These are phyloP conservation scores for Euwallacea similis DNA, from an alignment of 1,140 invertebrate species.

Conservation along the genomic window DNA sequence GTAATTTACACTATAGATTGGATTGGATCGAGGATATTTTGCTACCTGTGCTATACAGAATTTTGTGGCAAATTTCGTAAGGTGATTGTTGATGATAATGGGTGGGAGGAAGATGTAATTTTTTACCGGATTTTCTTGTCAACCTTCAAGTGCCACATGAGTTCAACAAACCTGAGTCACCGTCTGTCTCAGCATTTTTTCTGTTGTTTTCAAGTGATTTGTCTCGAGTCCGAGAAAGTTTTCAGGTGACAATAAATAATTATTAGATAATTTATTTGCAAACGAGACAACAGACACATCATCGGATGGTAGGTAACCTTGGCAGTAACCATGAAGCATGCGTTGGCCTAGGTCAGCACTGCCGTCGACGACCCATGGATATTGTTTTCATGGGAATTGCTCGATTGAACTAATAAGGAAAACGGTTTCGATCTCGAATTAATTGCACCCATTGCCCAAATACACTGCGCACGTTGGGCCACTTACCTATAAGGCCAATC, in stretches of 20 bases:
- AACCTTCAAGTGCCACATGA: neutral
- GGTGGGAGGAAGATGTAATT: neutral
- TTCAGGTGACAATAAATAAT: neutral
- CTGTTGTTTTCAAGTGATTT: neutral
- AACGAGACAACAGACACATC: slow-evolving; percentile 2
- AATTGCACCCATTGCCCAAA: slow-evolving; percentile 17
- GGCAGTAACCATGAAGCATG: slow-evolving; percentile 22
- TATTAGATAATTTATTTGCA: slow-evolving; percentile 6
- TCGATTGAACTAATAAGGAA: slow-evolving; percentile 20
- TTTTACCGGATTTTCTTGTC: slow-evolving; percentile 5
- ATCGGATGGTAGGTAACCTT: slow-evolving; percentile 14
- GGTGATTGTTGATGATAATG: neutral
- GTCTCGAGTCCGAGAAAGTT: neutral
- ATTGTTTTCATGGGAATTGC: slow-evolving; percentile 25
- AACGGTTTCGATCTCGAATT: slow-evolving; percentile 19
- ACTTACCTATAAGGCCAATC: neutral
- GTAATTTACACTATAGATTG: neutral
- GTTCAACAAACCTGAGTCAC: slow-evolving; percentile 3
- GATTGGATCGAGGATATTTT: neutral
- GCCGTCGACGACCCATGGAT: slow-evolving; percentile 13
- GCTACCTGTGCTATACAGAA: neutral
- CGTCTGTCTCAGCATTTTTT: neutral
- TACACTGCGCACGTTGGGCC: neutral
- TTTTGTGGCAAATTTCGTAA: neutral
- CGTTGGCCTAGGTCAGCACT: slow-evolving; percentile 17